Base-by-base conservation (phyloP, 2,888 invertebrate species). In the Frankliniella fusca region DNA sequence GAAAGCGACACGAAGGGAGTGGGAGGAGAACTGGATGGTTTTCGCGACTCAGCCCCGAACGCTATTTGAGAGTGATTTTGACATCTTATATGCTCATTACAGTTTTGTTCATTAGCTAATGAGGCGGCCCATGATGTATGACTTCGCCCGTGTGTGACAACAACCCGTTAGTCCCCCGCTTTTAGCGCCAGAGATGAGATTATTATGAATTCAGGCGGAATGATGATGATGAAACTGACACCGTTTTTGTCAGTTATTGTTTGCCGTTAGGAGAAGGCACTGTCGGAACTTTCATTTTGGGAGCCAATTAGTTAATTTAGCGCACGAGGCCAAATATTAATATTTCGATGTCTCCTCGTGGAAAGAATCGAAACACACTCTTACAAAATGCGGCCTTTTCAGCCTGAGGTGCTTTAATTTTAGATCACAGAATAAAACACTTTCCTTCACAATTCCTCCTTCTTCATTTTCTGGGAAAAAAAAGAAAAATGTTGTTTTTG, bases 41-140 rank as follows among this genome's bases (percentile, higher is more conserved):
- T 38, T 38, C 38, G 38, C 38, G 38, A 38, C 38, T 38, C 38
- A 38, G 38, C 38, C 38, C n/a, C n/a, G 15, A 54, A 54, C 54
- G 54, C 54, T 61, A 8, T 61, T 61, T 61, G 12, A 18, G n/a
- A 61, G n/a, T 61, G 61, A 61, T 61, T 61, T 11, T 61, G 61
- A 61, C 61, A 61, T 18, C 61, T 61, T 61, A 61, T 61, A 61
- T 61, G 61, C 61, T 15, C 61, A 61, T 61, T 61, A 61, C 61
- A 18, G 61, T n/a, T 61, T 38, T 61, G 20, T 61, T 61, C 61
- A 61, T 61, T 61, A 61, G 61, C n/a, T 20, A 61, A 11, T n/a
- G 61, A 61, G 61, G n/a, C 61, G 18, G 15, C n/a, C n/a, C 18
- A 61, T 61, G 61, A 61, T 61, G 15, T 61, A 61, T 61, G 61